A percentile compares a stretch with the other conserved stretches of the same genome.
Evolutionary conservation across 2,797 vertebrate species (phyloP).

Genomic region (Dicrostonyx torquatus): DNA sequence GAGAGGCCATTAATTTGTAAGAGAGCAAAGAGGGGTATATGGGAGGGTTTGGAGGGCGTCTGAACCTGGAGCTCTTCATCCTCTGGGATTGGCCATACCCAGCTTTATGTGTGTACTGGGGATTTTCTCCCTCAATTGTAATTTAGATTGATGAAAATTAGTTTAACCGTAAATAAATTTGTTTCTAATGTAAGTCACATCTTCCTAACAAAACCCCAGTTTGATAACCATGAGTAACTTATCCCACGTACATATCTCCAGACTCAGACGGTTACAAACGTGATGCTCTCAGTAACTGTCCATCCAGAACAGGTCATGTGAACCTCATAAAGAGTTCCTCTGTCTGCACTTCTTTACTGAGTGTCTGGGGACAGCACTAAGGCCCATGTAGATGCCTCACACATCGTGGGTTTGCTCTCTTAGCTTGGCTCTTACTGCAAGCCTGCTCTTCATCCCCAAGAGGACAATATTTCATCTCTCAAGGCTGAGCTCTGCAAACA

Average conservation of each 20-base stretch:
- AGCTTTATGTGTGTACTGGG: background rate
- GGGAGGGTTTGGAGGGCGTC: background rate
- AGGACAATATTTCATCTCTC: background rate
- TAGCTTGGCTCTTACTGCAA: background rate
- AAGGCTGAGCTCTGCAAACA: background rate
- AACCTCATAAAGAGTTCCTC: background rate
- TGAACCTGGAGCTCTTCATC: too few relatives aligned
- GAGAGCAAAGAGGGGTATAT: background rate
- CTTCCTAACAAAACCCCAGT: background rate
- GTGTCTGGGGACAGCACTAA: background rate
- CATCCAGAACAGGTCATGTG: fast-evolving
- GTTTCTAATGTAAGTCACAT: background rate
- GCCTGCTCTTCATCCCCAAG: background rate
- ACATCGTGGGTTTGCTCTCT: background rate
- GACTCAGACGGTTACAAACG: too few relatives aligned
- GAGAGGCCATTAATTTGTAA: background rate
- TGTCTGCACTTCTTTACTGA: background rate
- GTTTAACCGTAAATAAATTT: background rate
- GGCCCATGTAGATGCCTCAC: background rate
- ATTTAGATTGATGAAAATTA: background rate
- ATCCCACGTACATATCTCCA: background rate
- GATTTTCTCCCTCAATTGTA: background rate
- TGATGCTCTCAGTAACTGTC: background rate
- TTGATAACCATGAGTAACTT: background rate
- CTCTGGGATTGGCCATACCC: too few relatives aligned